Percentiles rank a stretch among this genome's conserved stretches.
Conservation (phyloP, 2,888 invertebrate genomes). For the Drosophila emarginata region DNA sequence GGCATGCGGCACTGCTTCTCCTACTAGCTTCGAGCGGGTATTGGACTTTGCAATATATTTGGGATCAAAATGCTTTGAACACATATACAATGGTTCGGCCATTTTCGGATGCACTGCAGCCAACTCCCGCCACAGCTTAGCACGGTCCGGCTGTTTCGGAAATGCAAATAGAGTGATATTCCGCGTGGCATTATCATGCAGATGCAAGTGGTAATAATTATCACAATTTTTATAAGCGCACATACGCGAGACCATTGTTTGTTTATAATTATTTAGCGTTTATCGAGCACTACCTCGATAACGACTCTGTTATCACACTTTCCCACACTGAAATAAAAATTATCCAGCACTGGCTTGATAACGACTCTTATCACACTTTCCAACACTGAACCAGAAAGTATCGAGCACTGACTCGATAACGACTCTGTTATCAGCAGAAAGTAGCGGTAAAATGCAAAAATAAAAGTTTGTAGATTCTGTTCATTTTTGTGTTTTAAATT, state of each 20-base stretch:
- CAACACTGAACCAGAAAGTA: too few species aligned
- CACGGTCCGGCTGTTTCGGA: conserved; percentile 72
- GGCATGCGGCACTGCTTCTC: conserved; percentile 70
- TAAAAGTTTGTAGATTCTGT: neutral
- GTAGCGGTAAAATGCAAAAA: conserved; percentile 7
- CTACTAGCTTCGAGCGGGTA: conserved; percentile 69
- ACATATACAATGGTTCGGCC: conserved; percentile 58
- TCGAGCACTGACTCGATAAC: neutral
- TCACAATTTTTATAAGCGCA: conserved; percentile 72
- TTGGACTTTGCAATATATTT: conserved; percentile 64
- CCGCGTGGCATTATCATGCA: conserved; percentile 25
- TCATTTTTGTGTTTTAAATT: neutral
- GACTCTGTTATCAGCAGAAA: neutral
- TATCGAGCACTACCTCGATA: neutral
- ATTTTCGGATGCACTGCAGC: conserved; percentile 61
- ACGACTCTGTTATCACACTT: neutral
- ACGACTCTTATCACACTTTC: too few species aligned
- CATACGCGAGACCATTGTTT: conserved; percentile 44
- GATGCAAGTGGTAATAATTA: conserved; percentile 38
- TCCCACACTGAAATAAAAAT: neutral
- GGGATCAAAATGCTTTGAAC: conserved; percentile 78
- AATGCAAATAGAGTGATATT: conserved; percentile 71
- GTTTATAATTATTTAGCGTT: neutral
- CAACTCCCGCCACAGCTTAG: conserved; percentile 64
- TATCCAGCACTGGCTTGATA: too few species aligned